Base-by-base conservation (phyloP, 2,888 invertebrate species). In the Willowsia nigromaculata region DNA sequence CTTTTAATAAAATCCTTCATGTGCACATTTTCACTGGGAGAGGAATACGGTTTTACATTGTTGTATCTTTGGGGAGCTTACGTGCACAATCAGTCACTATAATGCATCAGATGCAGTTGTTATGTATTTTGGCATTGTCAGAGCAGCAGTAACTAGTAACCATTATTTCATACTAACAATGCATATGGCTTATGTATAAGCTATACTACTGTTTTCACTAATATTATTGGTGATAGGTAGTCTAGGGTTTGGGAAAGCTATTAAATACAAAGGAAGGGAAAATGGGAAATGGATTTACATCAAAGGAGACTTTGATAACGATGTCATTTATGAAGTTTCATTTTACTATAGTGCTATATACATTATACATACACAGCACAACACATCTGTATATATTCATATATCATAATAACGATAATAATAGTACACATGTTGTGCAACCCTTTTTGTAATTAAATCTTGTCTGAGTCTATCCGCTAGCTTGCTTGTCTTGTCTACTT, bases 241-340 rank as follows among this genome's bases (percentile, higher is more conserved):
- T 30, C 0, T 18, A 40, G 5, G 22, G n/a, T 1, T 33, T 13
- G 9, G n/a, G 33, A n/a, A 40, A 25, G 18, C 40, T 68, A 22
- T 1, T 13, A 80, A 25, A 33, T 40, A 13, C 22, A 81, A 50
- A 53, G 53, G n/a, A 74, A 27, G 30, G 84, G 76, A 33, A 62
- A 85, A 62, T 33, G 47, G 27, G 59, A 84, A 71, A 62, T 85
- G 85, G 76, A 33, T 78, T 85, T 85, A 50, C 40, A 68, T 50
- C 68, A 62, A 76, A 62, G 59, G 76, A 76, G 62, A 78, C 78
- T 85, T 85, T 85, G 78, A 78, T 85, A 85, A 78, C 76, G 65
- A 85, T 78, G 85, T 85, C 85, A 85, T 85, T 85, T 78, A 76
- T 85, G 78, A 85, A 78, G 43, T 59, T 85, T 85, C 76, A 50